Evolutionary conservation across 2,888 invertebrate species (phyloP).

Genomic region (Resseliella maxima): DNA sequence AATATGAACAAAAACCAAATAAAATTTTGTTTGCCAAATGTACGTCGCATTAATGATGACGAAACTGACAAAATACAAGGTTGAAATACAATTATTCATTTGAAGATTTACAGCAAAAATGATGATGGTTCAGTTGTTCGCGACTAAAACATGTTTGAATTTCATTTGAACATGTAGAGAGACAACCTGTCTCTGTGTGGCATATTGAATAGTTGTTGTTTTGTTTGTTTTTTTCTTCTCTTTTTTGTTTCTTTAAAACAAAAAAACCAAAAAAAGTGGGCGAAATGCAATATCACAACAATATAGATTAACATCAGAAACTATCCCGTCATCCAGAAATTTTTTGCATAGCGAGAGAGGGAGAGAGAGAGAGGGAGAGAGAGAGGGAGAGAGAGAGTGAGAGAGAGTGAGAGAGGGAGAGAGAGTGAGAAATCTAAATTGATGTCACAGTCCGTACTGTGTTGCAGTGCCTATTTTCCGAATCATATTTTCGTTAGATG

Average conservation of each 20-base stretch:
- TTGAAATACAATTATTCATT: background rate
- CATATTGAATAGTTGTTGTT: background rate
- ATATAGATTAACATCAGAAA: background rate
- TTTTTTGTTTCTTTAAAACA: no score
- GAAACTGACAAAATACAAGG: background rate
- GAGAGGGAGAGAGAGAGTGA: background rate
- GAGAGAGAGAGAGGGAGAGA: background rate
- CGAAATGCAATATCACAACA: constrained; percentile 14
- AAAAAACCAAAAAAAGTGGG: background rate
- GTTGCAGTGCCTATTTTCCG: constrained; percentile 2
- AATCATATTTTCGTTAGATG: background rate
- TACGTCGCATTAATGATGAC: background rate
- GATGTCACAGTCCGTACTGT: background rate
- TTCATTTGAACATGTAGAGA: background rate
- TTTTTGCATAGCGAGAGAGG: background rate
- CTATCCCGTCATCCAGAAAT: constrained; percentile 41
- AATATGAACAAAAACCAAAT: no score
- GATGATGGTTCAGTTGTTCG: background rate
- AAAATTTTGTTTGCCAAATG: no score
- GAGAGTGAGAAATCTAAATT: background rate
- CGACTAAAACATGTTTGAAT: background rate
- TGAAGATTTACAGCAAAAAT: background rate
- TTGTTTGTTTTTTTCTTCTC: no score
- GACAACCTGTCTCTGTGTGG: constrained; percentile 9
- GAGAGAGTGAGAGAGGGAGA: background rate